Conservation (phyloP, 2,113 vertebrate species). For the Mormyrus iriodes region DNA sequence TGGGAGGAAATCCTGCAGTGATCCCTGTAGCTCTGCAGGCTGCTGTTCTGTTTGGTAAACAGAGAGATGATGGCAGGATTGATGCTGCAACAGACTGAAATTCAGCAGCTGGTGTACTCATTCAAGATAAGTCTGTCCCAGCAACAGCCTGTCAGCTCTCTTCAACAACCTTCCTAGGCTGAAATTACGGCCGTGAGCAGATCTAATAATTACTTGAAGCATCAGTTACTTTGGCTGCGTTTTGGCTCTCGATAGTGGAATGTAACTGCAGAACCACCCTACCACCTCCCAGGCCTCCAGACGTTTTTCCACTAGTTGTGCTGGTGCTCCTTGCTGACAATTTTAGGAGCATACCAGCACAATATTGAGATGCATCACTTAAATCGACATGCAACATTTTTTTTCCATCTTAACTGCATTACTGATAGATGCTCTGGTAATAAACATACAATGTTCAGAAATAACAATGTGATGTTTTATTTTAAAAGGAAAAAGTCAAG, state of each 20-base stretch:
- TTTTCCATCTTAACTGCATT: background rate
- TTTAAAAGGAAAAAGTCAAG: background rate
- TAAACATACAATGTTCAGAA: background rate
- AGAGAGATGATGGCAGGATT: background rate
- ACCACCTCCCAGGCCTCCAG: background rate
- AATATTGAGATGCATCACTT: background rate
- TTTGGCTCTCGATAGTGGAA: background rate
- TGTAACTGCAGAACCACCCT: background rate
- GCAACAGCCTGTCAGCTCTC: background rate
- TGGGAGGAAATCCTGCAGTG: background rate
- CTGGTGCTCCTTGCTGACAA: background rate
- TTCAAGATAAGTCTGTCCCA: background rate
- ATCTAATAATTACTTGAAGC: background rate
- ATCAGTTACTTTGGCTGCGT: background rate
- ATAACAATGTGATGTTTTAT: background rate
- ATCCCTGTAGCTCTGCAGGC: background rate
- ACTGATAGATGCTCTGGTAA: background rate
- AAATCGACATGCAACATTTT: background rate
- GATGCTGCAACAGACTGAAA: background rate
- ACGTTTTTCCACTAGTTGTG: background rate
- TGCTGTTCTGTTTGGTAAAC: background rate
- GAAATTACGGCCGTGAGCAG: background rate
- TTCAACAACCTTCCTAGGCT: background rate
- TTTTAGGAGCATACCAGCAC: background rate
- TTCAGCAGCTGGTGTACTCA: background rate